phyloP scores from a whole-genome alignment of 1,140 invertebrate species.

The Pseudomyrmex cubaensis region DNA sequence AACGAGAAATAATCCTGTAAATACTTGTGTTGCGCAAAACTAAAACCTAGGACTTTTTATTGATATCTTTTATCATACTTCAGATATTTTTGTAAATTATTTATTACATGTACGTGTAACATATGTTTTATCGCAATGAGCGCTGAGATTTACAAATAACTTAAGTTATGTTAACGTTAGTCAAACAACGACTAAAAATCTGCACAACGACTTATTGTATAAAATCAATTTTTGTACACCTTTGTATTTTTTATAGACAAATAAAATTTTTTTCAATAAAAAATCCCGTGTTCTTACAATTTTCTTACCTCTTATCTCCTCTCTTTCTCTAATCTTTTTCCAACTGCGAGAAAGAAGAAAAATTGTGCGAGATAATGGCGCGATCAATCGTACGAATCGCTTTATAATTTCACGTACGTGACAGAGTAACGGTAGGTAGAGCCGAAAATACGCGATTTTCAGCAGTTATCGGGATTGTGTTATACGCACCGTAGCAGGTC shows the following conservation, averaged over 20 bases:
- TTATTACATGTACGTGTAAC: slow-evolving; percentile 6
- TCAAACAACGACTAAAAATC: slow-evolving; percentile 31
- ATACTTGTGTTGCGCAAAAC: slow-evolving; percentile 51
- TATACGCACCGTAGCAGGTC: slow-evolving; percentile 62
- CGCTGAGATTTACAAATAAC: neutral
- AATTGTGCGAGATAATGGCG: neutral
- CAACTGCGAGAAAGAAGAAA: neutral
- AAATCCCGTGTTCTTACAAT: neutral
- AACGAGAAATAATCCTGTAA: slow-evolving; percentile 53
- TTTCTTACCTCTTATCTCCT: neutral
- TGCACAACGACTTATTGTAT: slow-evolving; percentile 41
- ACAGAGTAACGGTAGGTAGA: neutral
- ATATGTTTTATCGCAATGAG: slow-evolving; percentile 28
- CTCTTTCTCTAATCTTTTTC: neutral
- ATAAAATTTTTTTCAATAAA: slow-evolving; percentile 46
- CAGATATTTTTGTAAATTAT: slow-evolving; percentile 19
- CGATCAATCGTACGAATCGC: neutral
- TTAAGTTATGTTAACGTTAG: slow-evolving; percentile 30
- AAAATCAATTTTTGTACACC: slow-evolving; percentile 54
- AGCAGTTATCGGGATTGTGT: slow-evolving; percentile 53
- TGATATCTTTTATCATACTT: slow-evolving; percentile 2
- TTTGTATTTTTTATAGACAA: slow-evolving; percentile 60
- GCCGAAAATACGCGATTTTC: slow-evolving; percentile 50
- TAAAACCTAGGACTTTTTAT: slow-evolving; percentile 48
- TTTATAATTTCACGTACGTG: neutral